Conservation (phyloP, 2,113 vertebrate genomes). For the Symphodus melops region DNA sequence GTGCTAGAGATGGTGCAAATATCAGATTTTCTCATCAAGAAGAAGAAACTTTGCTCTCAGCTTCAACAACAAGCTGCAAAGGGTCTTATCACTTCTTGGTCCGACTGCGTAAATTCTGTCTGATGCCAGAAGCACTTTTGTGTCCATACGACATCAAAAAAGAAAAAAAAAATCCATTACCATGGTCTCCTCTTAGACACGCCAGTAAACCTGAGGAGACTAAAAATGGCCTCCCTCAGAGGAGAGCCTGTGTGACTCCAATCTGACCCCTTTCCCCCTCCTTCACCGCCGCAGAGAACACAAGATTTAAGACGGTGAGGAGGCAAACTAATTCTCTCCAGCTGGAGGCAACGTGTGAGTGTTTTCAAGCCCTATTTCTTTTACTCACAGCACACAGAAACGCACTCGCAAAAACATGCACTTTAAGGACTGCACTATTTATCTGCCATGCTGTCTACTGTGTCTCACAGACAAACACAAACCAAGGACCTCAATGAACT, state of each 20-base stretch:
- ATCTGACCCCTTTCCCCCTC: conserved; percentile 59
- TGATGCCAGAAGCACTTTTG: conserved; percentile 34
- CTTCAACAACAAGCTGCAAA: conserved; percentile 5
- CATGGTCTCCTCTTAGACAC: conserved; percentile 24
- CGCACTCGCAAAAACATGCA: background rate
- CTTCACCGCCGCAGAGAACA: conserved; percentile 24
- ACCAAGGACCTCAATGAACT: background rate
- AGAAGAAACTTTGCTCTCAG: conserved; percentile 22
- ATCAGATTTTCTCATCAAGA: background rate
- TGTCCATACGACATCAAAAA: conserved; percentile 28
- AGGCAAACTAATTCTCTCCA: conserved; percentile 54
- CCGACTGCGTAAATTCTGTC: conserved; percentile 14
- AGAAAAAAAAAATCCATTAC: conserved; percentile 24
- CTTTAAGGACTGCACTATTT: conserved; percentile 8
- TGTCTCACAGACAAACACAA: background rate
- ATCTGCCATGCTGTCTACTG: background rate
- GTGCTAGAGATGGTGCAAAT: conserved; percentile 1
- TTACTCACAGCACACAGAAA: conserved; percentile 3
- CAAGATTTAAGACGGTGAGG: conserved; percentile 40
- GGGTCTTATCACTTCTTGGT: conserved; percentile 19
- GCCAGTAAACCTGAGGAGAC: conserved; percentile 36
- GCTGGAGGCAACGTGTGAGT: conserved; percentile 44
- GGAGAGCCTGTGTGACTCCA: conserved; percentile 56
- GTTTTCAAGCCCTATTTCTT: conserved; percentile 26
- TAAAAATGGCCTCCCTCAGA: conserved; percentile 61